Evolutionary conservation across 1,140 invertebrate genomes (phyloP).

Genomic region (Microplitis mediator): DNA sequence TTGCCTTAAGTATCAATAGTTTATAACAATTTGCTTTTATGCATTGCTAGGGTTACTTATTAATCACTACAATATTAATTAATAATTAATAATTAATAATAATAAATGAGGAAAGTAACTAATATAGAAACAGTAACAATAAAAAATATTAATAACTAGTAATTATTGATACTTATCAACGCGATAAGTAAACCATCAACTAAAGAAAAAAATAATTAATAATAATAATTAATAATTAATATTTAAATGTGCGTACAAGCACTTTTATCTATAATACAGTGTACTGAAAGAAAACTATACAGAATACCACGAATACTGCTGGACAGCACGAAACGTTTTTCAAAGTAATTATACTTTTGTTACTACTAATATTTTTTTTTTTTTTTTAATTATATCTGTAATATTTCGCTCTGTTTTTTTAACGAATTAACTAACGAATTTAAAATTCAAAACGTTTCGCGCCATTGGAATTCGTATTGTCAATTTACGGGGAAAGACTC

Average conservation of each 20-base stretch:
- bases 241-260: constrained; percentile 9
- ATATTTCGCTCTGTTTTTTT: background rate
- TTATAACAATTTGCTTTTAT: background rate
- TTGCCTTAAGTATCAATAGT: background rate
- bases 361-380: too few species aligned
- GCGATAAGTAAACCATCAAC: background rate
- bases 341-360: constrained; percentile 16
- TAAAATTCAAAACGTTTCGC: constrained; percentile 34
- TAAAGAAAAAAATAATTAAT: background rate
- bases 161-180: constrained; percentile 3
- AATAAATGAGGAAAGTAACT: constrained; percentile 7
- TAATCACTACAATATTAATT: background rate
- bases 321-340: constrained; percentile 33
- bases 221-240: constrained; percentile 23
- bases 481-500: background rate
- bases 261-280: constrained; percentile 32
- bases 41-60: background rate
- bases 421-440: constrained; percentile 27
- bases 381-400: too few species aligned
- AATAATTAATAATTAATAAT: constrained; percentile 8
- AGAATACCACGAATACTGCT: constrained; percentile 35
- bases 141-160: constrained; percentile 25
- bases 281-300: constrained; percentile 31
- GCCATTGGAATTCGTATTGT: constrained; percentile 45
- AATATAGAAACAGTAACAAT: constrained; percentile 26